These are phyloP conservation scores for Neolamprologus sp. DNA, from an alignment of 2,113 vertebrate genomes.

Conservation along the genomic window DNA sequence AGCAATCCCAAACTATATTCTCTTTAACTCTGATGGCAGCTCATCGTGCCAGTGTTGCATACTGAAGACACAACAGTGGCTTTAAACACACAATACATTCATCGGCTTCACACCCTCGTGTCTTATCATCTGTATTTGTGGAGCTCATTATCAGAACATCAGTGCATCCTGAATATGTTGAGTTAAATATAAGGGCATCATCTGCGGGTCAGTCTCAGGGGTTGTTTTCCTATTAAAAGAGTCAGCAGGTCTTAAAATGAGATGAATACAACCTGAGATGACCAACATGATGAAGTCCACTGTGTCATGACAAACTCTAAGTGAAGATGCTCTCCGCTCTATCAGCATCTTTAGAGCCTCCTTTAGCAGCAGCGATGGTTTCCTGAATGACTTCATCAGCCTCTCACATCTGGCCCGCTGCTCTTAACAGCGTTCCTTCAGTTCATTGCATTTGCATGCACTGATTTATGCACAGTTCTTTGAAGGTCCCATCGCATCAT, in stretches of 20 bases:
- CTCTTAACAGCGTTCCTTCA: not conserved
- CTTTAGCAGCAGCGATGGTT: not conserved
- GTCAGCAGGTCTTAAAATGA: not conserved
- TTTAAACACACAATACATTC: not conserved
- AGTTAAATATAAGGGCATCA: not conserved
- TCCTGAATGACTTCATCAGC: not conserved
- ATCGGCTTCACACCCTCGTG: not conserved
- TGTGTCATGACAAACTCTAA: not conserved
- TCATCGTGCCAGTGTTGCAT: not conserved
- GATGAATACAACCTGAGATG: not conserved
- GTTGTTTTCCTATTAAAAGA: not conserved
- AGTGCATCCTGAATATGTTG: not conserved
- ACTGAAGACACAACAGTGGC: not conserved
- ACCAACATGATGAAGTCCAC: not conserved
- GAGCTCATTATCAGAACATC: not conserved
- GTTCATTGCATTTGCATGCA: not conserved
- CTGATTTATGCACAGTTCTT: not conserved
- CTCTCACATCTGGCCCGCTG: not conserved
- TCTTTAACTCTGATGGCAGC: not conserved
- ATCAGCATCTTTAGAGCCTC: not conserved
- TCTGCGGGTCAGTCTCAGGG: not conserved
- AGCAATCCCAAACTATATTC: not conserved
- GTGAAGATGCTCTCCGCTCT: accelerated
- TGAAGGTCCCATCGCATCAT: not conserved
- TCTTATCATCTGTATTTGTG: not conserved